Evolutionary conservation across 2,797 vertebrate genomes (phyloP), one percentile per base, ranked within the genome.

Genomic region (Rhynchonycteris naso): DNA sequence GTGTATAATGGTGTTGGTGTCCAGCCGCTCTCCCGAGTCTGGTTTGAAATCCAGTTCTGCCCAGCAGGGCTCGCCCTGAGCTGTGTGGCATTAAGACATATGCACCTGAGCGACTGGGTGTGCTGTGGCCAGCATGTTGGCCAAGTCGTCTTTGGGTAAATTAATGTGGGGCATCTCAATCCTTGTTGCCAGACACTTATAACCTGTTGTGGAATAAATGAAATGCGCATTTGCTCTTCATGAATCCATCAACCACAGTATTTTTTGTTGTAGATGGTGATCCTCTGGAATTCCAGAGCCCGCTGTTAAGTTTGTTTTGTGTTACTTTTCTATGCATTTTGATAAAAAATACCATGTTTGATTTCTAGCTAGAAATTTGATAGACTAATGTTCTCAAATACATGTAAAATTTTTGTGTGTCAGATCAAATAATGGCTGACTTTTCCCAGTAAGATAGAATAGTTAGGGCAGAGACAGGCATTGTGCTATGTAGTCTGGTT

Each of bases 31-130:
- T 98, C 96, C 91, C 35, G 91, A 97, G 95, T 79, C 95, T 85
- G 90, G 91, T 97, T 97, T 97, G 97, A 98, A 97, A 97, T 97
- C 97, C 95, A 95, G 95, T 92, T 95, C 59, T 91, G 89, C 95
- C 91, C 94, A 93, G 96, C 94, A 97, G 97, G 96, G 79, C 96
- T 95, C 92, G 92, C 97, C 95, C 93, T 86, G 93, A 96, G 90
- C 89, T 88, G 76, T 93, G 87, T 54, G 74, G 24, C 82, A 89
- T 94, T 97, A 58, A 97, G 95, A 96, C 83, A 50, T 89, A 82
- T 92, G 93, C 93, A 59, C 78, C 97, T 35, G 56, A 96, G 95
- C 90, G 94, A 91, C 75, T 93, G 80, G 76, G 71, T 59, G 63
- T 78, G 87, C 91, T 59, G 21, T 95, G 92, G 88, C 85, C 87